Evolutionary conservation across 2,888 invertebrate genomes (phyloP).

Genomic region (Callinectes sapidus): DNA sequence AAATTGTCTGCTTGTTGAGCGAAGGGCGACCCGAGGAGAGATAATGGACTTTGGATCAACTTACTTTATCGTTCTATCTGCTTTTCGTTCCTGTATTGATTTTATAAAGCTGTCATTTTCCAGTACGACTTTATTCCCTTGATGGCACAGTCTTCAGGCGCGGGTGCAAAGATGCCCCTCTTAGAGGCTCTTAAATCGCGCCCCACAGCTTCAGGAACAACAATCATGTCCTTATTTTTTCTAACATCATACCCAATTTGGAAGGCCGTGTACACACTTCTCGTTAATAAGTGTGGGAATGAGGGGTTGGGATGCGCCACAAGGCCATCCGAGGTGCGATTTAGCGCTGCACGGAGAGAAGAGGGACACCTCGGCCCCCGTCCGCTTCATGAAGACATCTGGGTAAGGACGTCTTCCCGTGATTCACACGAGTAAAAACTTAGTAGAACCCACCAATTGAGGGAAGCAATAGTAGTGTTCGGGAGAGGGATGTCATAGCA

Average conservation of each 20-base stretch:
- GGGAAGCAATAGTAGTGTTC: background rate
- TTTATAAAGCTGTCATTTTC: slow-evolving; percentile 34
- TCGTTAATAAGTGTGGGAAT: slow-evolving; percentile 33
- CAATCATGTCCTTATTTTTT: slow-evolving; percentile 28
- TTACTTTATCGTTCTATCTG: slow-evolving; percentile 31
- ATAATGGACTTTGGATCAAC: slow-evolving; percentile 36
- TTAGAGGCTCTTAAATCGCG: slow-evolving; percentile 14
- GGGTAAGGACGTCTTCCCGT: slow-evolving; percentile 8
- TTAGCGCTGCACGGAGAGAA: slow-evolving; percentile 7
- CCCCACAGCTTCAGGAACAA: background rate
- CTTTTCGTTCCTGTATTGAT: slow-evolving; percentile 22
- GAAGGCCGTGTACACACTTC: slow-evolving; percentile 26
- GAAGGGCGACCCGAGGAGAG: slow-evolving; percentile 18
- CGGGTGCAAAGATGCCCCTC: background rate
- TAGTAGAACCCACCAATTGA: slow-evolving; percentile 27
- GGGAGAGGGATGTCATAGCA: background rate
- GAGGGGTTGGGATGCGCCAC: slow-evolving; percentile 21
- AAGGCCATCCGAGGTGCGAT: slow-evolving; percentile 13
- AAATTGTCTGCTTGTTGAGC: slow-evolving; percentile 36
- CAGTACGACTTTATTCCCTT: slow-evolving; percentile 19
- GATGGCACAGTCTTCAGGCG: background rate
- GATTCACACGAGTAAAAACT: slow-evolving; percentile 24
- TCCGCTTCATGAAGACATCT: slow-evolving; percentile 31
- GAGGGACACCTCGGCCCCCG: slow-evolving; percentile 12
- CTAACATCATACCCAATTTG: slow-evolving; percentile 25